Conservation (phyloP, 2,797 vertebrate genomes). For the Falco naumanni region DNA sequence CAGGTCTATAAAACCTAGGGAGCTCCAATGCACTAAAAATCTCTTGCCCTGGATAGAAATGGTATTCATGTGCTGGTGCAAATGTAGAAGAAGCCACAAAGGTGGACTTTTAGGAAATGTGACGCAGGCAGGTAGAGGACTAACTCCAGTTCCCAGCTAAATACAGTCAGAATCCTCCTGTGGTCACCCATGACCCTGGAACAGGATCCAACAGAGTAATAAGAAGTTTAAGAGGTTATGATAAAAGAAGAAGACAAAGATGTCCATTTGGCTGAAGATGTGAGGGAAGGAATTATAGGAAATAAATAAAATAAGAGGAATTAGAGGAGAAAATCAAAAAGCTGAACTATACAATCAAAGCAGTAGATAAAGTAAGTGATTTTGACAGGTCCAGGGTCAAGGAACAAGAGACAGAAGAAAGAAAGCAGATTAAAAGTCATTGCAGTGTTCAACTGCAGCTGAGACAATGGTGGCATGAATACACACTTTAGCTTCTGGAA, state of each 20-base stretch:
- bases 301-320: conserved; percentile 4
- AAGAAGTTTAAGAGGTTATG: not conserved
- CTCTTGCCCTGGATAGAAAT: not conserved
- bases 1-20: not conserved
- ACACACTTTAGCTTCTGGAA: conserved; percentile 30
- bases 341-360: not conserved
- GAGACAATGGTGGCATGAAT: conserved; percentile 31
- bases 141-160: not conserved
- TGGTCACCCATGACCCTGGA: not conserved
- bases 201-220: not conserved
- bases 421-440: conserved; percentile 24
- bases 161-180: not conserved
- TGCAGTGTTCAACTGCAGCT: conserved; percentile 31
- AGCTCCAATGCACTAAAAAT: not conserved
- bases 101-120: not conserved
- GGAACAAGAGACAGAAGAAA: conserved; percentile 10
- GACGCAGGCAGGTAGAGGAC: not conserved
- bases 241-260: not conserved
- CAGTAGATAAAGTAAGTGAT: conserved; percentile 1
- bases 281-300: not conserved
- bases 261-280: not conserved
- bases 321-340: not conserved
- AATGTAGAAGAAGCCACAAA: not conserved
- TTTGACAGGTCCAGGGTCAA: conserved; percentile 2
- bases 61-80: not conserved